Base-by-base conservation (phyloP, 1,140 invertebrate species). In the Zaprionus davidi region DNA sequence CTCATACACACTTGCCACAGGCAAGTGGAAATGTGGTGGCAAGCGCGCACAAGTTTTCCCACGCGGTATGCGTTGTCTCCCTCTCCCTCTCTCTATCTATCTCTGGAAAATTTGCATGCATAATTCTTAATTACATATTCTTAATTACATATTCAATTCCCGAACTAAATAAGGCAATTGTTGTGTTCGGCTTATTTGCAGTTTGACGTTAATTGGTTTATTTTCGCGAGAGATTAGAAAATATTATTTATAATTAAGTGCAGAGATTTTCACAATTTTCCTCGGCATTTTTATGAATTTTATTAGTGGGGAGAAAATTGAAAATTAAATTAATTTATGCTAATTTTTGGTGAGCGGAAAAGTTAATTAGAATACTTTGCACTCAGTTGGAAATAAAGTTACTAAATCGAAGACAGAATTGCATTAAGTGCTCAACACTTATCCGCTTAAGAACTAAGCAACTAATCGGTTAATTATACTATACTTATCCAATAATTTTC, bases 401-500 rank as follows among this genome's bases (percentile, higher is more conserved):
- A 20, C 6, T 46, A 34, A 34, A 34, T 3, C 9, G 31, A 11
- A 11, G 31, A 7, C 31, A 34, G 3, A 34, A 34, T 34, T 34
- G 9, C 9, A 34, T 11, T 34, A 11, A 11, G 0, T 34, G 3
- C 9, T 34, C 31, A 11, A 3, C 9, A 11, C 31, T 34, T 0
- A 34, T 34, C 9, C 31, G 9, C 3, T 34, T 34, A 34, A 34
- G 9, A 34, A 34, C 9, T 11, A 0, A 11, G 9, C 9, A 34
- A 11, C 2, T 34, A 11, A 34, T 11, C 31, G 11, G 31, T 9
- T 15, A 7, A 77, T 87, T 90, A 86, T 94, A 85, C 53, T 34
- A 44, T 24, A 46, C 6, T 46, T 17, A 34, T 46, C n/a, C 20
- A 84, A 56, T 63, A 38, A 76, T 90, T 90, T 84, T 94, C 88